phyloP scores from a whole-genome alignment of 2,797 vertebrate genomes.

The Lophius americanus region DNA sequence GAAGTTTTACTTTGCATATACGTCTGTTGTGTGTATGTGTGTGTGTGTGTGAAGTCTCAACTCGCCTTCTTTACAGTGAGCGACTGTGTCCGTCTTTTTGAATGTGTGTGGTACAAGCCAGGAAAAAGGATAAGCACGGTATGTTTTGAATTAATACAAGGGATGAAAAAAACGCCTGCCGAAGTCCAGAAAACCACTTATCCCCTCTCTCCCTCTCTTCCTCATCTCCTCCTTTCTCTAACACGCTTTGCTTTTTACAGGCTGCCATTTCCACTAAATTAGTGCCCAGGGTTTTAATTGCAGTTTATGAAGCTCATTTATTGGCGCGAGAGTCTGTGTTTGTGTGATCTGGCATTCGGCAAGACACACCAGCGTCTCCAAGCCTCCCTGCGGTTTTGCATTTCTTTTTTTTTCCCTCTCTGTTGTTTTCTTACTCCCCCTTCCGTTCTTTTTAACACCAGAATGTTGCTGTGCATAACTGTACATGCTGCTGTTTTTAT shows the following conservation, averaged over 20 bases:
- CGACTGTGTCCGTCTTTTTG: slow-evolving; percentile 17
- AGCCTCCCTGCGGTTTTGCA: slow-evolving; percentile 77
- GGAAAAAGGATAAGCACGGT: slow-evolving; percentile 39
- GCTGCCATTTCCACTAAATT: slow-evolving; percentile 86
- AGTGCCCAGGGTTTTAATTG: slow-evolving; percentile 88
- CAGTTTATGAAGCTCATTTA: slow-evolving; percentile 84
- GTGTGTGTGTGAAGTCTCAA: slow-evolving; percentile 10
- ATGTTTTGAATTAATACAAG: slow-evolving; percentile 60
- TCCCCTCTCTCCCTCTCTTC: slow-evolving; percentile 28
- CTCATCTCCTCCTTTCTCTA: slow-evolving; percentile 51
- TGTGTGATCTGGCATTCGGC: slow-evolving; percentile 78
- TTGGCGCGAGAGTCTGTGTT: slow-evolving; percentile 73
- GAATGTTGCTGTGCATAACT: slow-evolving; percentile 75
- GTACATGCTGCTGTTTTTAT: slow-evolving; percentile 80
- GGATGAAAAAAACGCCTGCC: slow-evolving; percentile 12
- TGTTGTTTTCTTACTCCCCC: slow-evolving; percentile 59
- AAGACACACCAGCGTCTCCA: slow-evolving; percentile 64
- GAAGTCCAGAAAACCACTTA: slow-evolving; percentile 35
- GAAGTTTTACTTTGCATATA: neutral
- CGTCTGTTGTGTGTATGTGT: neutral
- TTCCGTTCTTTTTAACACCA: slow-evolving; percentile 70
- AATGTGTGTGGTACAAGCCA: slow-evolving; percentile 37
- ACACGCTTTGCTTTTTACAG: slow-evolving; percentile 75
- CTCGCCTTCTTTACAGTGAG: slow-evolving; percentile 5
- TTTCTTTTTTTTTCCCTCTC: slow-evolving; percentile 49